Conservation (phyloP, 2,888 invertebrate genomes). For the Temnothorax ravouxi region DNA sequence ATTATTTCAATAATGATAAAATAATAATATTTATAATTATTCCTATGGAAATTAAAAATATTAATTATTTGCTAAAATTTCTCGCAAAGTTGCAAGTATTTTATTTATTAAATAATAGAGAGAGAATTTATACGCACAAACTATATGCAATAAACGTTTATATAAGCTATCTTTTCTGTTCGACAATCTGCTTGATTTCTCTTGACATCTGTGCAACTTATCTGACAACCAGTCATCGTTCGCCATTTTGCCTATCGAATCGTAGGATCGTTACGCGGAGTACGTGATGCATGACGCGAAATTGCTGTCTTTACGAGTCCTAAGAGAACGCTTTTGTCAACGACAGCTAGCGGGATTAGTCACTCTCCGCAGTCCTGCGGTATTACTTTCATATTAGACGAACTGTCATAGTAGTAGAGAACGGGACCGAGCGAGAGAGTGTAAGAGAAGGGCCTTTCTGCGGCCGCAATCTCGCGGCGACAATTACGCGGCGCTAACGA, state of each 20-base stretch:
- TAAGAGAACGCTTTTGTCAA: constrained; percentile 35
- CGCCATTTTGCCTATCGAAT: not conserved
- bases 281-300: constrained; percentile 15
- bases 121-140: not conserved
- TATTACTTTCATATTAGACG: constrained; percentile 71
- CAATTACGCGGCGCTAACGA: constrained; percentile 68
- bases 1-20: constrained; percentile 7
- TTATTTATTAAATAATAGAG: constrained; percentile 10
- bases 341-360: constrained; percentile 73
- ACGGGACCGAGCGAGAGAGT: constrained; percentile 13
- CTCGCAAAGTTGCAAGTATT: not conserved
- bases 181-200: not conserved
- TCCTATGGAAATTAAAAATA: not conserved
- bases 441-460: constrained; percentile 28
- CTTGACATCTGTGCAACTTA: not conserved
- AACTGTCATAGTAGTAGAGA: constrained; percentile 15
- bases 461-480: constrained; percentile 67
- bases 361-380: constrained; percentile 68
- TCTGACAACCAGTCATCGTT: not conserved
- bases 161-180: not conserved
- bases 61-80: not conserved
- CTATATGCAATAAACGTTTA: not conserved
- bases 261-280: not conserved
- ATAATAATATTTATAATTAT: constrained; percentile 1
- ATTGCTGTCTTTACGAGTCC: constrained; percentile 63